Evolutionary conservation across 2,888 invertebrate species (phyloP), one percentile per base, ranked within the genome.

Genomic region (Pimpla rufipes): DNA sequence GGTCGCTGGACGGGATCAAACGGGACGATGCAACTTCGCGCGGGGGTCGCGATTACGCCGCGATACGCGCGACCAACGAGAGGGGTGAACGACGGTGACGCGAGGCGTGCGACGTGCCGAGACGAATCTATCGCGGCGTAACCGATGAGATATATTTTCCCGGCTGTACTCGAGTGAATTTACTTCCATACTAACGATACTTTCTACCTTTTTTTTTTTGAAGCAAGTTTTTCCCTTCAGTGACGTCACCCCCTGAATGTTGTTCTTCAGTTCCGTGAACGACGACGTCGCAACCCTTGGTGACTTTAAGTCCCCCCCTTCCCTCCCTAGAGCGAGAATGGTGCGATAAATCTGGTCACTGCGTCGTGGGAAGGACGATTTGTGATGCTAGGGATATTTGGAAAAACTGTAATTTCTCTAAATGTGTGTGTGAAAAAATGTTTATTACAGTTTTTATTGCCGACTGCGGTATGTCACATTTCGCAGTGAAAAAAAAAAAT

Each of bases 111-210:
- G 42, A 79, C 83, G 78, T 57, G 7, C 85, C 85, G 81, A 81
- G 82, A 85, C 88, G 85, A 88, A 88, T 88, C 59, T 62, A 18
- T 80, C 71, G 59, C 79, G 59, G 71, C 85, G 82, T 82, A 75
- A 74, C 81, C 83, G 73, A 81, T 68, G 67, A 78, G 84, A 81
- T 83, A 84, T 47, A 40, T 62, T 47, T 16, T 29, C 37, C 50
- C 10, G 18, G 23, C 68, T 40, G 52, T 68, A 68, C 67, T 37
- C 55, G 42, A 4, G 13, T 4, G 35, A 55, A 52, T n/a, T 52
- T 57, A 18, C 50, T 40, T 45, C 23, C 13, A 52, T 23, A 18
- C 11, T 57, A n/a, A 23, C 57, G 18, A 74, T 75, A 18, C 40
- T 71, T 74, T 70, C 42, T 66, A 47, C 52, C 68, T 57, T 70